These are phyloP conservation scores for Rhinoptilus africanus DNA, from an alignment of 2,113 vertebrate species.

Conservation along the genomic window DNA sequence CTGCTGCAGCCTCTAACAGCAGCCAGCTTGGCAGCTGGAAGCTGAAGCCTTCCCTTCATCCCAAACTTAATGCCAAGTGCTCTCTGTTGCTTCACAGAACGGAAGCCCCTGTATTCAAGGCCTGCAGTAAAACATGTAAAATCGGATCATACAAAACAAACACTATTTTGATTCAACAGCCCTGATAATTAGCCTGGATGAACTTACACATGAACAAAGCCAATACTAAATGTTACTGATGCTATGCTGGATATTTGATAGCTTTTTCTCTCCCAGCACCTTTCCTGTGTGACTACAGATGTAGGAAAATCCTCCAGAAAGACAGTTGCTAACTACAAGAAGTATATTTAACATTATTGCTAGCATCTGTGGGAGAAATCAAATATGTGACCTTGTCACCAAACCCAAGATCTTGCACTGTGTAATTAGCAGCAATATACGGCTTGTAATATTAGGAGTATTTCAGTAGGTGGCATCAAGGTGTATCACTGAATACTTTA, in stretches of 20 bases:
- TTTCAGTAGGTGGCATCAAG: slow-evolving; percentile 15
- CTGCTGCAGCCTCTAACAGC: neutral
- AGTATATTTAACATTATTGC: neutral
- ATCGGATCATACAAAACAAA: neutral
- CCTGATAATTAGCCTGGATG: neutral
- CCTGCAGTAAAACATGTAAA: neutral
- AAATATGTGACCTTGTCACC: neutral
- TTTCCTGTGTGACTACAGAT: neutral
- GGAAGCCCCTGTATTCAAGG: neutral
- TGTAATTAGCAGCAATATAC: neutral
- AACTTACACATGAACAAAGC: neutral
- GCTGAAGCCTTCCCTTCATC: neutral
- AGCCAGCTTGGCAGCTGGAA: neutral
- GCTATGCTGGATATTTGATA: neutral
- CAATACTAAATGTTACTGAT: neutral
- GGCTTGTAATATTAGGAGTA: neutral
- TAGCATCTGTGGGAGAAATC: neutral
- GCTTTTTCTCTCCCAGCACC: neutral
- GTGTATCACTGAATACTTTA: neutral
- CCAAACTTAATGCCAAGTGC: neutral
- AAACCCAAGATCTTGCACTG: neutral
- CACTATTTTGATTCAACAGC: neutral
- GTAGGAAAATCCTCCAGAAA: neutral
- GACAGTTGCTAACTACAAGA: neutral
- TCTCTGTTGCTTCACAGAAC: neutral